A percentile compares a stretch with the other conserved stretches of the same genome.
These are phyloP conservation scores for Rhinogobio ventralis DNA, from an alignment of 2,797 vertebrate species.

Conservation along the genomic window DNA sequence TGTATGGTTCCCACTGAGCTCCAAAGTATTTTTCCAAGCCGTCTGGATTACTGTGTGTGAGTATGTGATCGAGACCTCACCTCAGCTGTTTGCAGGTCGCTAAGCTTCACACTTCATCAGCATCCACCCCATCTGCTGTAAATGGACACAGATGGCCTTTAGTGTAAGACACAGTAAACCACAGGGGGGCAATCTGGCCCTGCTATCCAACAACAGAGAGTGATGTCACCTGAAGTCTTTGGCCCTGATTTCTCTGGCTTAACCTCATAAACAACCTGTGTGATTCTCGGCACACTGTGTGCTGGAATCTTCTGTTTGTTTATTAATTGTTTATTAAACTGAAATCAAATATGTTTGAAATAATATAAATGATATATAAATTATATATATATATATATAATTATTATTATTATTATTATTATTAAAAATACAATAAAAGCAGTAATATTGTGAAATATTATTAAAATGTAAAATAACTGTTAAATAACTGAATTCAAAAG, in stretches of 20 bases:
- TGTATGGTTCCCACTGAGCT: not conserved
- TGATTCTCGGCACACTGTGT: not conserved
- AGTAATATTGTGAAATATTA: too few species aligned
- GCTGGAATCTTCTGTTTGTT: not conserved
- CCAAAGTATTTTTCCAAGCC: conserved; percentile 32
- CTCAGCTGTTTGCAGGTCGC: conserved; percentile 56
- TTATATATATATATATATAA: too few species aligned
- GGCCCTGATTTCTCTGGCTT: conserved; percentile 33
- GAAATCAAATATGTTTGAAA: not conserved
- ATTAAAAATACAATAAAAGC: too few species aligned
- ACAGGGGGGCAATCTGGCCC: conserved; percentile 60
- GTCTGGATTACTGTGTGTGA: conserved; percentile 28
- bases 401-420: too few species aligned
- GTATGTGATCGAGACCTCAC: conserved; percentile 57
- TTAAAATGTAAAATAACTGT: too few species aligned
- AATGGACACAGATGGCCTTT: conserved; percentile 76
- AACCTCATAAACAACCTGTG: conserved; percentile 20
- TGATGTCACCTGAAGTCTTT: conserved; percentile 30
- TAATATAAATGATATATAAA: too few species aligned
- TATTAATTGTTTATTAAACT: not conserved
- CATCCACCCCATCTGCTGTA: conserved; percentile 73
- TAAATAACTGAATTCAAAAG: too few species aligned
- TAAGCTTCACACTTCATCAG: conserved; percentile 67
- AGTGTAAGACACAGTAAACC: conserved; percentile 68
- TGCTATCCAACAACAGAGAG: conserved; percentile 19